A percentile compares a stretch with the other conserved stretches of the same genome.
phyloP scores from a whole-genome alignment of 2,113 vertebrate genomes.

The Danionella cerebrum region DNA sequence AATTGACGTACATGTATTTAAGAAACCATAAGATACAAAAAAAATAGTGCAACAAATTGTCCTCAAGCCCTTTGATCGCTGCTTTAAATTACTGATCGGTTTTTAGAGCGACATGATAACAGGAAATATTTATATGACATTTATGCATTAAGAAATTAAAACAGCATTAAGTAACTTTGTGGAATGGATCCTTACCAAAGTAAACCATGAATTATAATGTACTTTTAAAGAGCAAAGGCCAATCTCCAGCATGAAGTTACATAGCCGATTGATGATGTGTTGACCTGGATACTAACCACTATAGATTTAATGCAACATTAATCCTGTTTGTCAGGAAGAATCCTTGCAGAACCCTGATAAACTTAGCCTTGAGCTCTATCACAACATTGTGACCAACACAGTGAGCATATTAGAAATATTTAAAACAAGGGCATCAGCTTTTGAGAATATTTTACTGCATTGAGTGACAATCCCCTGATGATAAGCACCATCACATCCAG shows the following conservation, averaged over 20 bases:
- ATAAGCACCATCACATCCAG: constrained; percentile 20
- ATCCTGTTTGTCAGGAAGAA: neutral
- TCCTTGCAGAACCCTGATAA: neutral
- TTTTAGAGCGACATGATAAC: too few relatives aligned
- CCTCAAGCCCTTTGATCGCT: too few relatives aligned
- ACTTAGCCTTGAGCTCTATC: constrained; percentile 9
- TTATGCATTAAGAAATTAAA: too few relatives aligned
- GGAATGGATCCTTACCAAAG: too few relatives aligned
- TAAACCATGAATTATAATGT: too few relatives aligned
- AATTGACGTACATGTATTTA: too few relatives aligned
- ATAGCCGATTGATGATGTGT: neutral
- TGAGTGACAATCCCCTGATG: constrained; percentile 4
- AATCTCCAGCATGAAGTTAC: neutral
- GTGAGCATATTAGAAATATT: constrained; percentile 14
- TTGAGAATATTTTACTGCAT: constrained; percentile 31
- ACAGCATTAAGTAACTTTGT: too few relatives aligned
- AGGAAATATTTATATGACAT: too few relatives aligned
- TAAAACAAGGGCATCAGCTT: constrained; percentile 27
- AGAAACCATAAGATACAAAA: too few relatives aligned
- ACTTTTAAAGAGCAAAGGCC: neutral
- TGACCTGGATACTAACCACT: neutral
- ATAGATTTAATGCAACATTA: neutral
- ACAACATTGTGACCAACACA: neutral
- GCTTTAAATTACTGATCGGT: too few relatives aligned
- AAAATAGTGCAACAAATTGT: too few relatives aligned